Base-by-base conservation (phyloP, 2,888 invertebrate genomes). In the Nymphalis polychloros region DNA sequence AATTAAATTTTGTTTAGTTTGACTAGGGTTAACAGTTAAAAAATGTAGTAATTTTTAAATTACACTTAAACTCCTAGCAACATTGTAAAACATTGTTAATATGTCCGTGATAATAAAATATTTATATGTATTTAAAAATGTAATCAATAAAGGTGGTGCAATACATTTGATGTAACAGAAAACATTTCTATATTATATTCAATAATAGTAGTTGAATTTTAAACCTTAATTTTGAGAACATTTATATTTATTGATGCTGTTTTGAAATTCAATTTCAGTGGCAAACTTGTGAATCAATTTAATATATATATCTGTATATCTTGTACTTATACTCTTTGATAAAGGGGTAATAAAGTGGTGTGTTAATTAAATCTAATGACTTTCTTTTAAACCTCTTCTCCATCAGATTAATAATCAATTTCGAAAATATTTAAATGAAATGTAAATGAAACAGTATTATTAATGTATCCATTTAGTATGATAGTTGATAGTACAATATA, bases 1-100 rank as follows among this genome's bases (percentile, higher is more conserved):
- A 20, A n/a, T 63, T 59, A 52, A 47, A 48, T 59, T 59, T 59
- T 23, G 17, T 20, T 59, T 64, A 19, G 16, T 23, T 19, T 59
- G 50, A 50, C 13, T 59, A 50, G 64, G 63, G 64, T 50, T 65
- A 41, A 52, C 27, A 35, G 41, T 31, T 59, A n/a, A 16, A 23
- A 31, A 13, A 13, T 52, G 10, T n/a, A 55, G 27, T 8, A 8
- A 31, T 55, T 27, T 31, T 55, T 8, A 31, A 55, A 31, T 35
- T 20, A 55, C 20, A 27, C 31, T 55, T 55, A 27, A n/a, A n/a
- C 17, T 35, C 35, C 27, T 13, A 13, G 13, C 41, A 41, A n/a
- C 19, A 49, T 49, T 49, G n/a, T 55, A n/a, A n/a, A n/a, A 31
- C 31, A n/a, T 55, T 55, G 17, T 31, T 55, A 55, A 20, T 31